Conservation (phyloP, 2,888 invertebrate species). For the Leptinotarsa tumamoca region DNA sequence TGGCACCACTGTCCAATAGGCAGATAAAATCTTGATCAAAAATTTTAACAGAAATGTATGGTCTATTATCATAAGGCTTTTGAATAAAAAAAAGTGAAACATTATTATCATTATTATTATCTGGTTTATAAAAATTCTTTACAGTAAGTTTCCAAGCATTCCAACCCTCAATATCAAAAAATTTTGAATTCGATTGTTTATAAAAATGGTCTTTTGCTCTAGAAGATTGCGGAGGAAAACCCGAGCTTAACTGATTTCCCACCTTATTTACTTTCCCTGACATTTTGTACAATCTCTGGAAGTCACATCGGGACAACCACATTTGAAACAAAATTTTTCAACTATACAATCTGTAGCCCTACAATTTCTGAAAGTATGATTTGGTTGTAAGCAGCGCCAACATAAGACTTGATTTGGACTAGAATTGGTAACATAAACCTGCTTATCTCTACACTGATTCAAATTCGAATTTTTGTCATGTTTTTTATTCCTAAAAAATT, state of each 20-base stretch:
- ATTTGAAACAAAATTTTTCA: too few species aligned
- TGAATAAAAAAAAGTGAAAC: neutral
- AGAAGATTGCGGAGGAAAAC: neutral
- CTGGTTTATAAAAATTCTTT: neutral
- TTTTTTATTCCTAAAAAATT: neutral
- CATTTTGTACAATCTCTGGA: neutral
- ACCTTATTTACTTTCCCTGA: neutral
- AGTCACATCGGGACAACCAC: neutral
- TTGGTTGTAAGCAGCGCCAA: too few species aligned
- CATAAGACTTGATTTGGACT: too few species aligned
- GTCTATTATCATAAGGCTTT: neutral
- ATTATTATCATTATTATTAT: neutral
- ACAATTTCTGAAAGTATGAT: too few species aligned
- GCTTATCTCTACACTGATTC: neutral
- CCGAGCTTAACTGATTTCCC: neutral
- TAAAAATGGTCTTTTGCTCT: neutral
- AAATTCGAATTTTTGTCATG: neutral
- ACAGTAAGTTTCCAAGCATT: neutral
- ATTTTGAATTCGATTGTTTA: too few species aligned
- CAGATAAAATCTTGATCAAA: neutral
- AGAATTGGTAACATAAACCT: neutral
- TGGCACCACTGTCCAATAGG: neutral
- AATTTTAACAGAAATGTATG: neutral
- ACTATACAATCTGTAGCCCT: too few species aligned
- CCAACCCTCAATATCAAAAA: too few species aligned